A percentile compares a stretch with the other conserved stretches of the same genome.
Conservation (phyloP, 2,113 vertebrate species). For the Myocastor coypus region DNA sequence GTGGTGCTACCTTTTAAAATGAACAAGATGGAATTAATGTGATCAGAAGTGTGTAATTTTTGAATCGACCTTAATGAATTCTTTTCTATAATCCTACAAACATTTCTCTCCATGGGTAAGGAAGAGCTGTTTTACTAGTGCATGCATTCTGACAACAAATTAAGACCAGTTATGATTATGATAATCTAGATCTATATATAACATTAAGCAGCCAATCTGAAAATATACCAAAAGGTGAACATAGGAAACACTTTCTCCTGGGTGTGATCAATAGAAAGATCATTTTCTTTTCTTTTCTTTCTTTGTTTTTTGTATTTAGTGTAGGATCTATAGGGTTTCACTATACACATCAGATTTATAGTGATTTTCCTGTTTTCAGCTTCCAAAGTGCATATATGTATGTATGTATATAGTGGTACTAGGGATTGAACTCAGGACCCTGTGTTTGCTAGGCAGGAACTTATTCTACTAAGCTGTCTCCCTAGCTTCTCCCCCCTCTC, state of each 20-base stretch:
- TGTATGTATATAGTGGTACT: too few species aligned
- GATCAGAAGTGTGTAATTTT: slow-evolving; percentile 8
- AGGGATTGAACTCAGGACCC: too few species aligned
- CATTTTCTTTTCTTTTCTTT: not conserved
- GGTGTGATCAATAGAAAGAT: not conserved
- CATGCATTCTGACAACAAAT: slow-evolving; percentile 1
- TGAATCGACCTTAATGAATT: not conserved
- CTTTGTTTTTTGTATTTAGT: too few species aligned
- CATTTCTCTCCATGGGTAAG: not conserved
- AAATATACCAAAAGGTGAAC: not conserved
- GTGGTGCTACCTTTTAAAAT: not conserved
- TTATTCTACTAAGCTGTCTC: too few species aligned
- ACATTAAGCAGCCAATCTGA: not conserved
- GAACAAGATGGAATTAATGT: not conserved
- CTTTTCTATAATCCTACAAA: not conserved
- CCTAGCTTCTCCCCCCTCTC: too few species aligned
- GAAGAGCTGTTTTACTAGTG: not conserved
- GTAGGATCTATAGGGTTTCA: too few species aligned
- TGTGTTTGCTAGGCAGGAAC: too few species aligned
- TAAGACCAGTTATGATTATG: not conserved
- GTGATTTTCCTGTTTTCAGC: too few species aligned
- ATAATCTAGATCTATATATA: not conserved
- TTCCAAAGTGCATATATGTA: too few species aligned
- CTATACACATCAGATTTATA: too few species aligned
- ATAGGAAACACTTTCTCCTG: not conserved